A percentile compares a stretch with the other conserved stretches of the same genome.
Conservation (phyloP, 2,113 vertebrate genomes). For the Cinclus cinclus region DNA sequence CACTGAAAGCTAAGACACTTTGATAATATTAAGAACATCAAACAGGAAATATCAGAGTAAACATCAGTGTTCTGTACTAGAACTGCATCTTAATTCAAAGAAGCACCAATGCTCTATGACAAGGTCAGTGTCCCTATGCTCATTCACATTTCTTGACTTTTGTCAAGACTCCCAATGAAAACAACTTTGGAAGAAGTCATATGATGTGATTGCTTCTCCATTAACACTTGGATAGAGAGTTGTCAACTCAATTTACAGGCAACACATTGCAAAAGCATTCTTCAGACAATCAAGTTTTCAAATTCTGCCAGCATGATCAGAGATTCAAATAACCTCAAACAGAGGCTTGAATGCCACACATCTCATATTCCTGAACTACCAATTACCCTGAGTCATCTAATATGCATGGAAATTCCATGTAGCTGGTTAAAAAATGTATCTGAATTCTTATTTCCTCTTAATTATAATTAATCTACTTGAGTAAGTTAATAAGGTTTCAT, state of each 20-base stretch:
- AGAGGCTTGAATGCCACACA: neutral
- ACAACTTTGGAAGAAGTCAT: neutral
- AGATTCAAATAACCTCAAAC: neutral
- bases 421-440: neutral
- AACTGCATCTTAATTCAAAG: neutral
- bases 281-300: neutral
- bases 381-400: neutral
- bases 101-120: neutral
- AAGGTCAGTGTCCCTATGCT: neutral
- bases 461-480: conserved; percentile 28
- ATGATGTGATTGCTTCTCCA: neutral
- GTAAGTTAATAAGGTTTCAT: conserved; percentile 12
- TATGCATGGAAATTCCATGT: conserved; percentile 2
- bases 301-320: neutral
- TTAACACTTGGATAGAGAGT: neutral
- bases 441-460: conserved; percentile 33
- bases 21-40: neutral
- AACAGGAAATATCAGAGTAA: neutral
- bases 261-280: neutral
- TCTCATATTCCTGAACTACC: conserved; percentile 13
- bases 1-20: neutral
- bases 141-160: neutral
- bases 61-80: neutral
- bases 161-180: neutral
- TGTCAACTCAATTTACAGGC: neutral